Evolutionary conservation across 2,113 vertebrate genomes (phyloP).

Genomic region (Hyperopisus bebe): DNA sequence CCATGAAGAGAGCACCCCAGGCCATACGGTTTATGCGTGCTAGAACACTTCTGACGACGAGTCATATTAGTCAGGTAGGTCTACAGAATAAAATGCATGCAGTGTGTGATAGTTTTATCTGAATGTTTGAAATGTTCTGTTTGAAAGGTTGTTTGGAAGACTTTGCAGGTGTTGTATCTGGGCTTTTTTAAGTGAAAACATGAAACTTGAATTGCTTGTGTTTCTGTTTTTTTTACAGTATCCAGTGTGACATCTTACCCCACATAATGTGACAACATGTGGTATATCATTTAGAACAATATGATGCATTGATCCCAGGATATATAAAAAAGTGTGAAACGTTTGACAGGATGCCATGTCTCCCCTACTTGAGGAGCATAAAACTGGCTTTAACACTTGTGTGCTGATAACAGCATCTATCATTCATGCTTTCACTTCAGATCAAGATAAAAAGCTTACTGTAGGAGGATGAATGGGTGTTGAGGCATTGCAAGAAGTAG

Average conservation of each 20-base stretch:
- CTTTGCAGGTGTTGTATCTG: neutral
- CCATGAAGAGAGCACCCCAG: neutral
- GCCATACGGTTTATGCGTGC: neutral
- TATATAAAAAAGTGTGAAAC: neutral
- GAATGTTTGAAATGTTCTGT: too few species aligned
- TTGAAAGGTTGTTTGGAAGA: too few species aligned
- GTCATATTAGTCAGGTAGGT: neutral
- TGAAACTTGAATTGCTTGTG: neutral
- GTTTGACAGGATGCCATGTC: neutral
- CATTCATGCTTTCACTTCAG: neutral
- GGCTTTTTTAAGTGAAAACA: neutral
- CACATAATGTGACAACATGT: neutral
- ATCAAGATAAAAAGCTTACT: constrained; percentile 50
- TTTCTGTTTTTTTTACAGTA: neutral
- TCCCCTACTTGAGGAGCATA: neutral
- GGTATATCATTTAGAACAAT: neutral
- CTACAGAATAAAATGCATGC: neutral
- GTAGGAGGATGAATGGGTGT: constrained; percentile 59
- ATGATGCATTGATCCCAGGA: neutral
- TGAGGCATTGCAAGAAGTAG: constrained; percentile 44
- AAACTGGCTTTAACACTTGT: neutral
- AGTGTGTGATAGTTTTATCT: neutral
- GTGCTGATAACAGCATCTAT: neutral
- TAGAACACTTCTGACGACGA: neutral
- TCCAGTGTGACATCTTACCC: neutral